Percentiles rank a stretch among this genome's conserved stretches.
phyloP scores from a whole-genome alignment of 2,797 vertebrate genomes.

The Phyllotis vaccarum region DNA sequence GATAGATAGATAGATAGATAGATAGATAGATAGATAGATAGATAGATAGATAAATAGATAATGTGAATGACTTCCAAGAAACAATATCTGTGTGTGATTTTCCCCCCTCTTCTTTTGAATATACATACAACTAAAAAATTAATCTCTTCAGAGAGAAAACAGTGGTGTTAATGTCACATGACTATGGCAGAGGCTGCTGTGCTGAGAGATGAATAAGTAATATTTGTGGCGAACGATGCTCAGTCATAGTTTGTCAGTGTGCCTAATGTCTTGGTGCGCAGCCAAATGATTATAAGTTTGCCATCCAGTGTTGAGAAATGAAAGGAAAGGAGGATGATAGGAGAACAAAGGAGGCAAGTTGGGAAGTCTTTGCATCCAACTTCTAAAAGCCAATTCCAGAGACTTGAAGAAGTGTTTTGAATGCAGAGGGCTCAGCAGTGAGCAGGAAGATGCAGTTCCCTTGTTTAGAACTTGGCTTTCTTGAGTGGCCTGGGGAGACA shows the following conservation, averaged over 20 bases:
- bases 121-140: background rate
- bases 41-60: too few species aligned
- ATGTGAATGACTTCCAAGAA: background rate
- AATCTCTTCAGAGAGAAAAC: slow-evolving; percentile 1
- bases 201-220: background rate
- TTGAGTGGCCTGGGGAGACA: slow-evolving; percentile 26
- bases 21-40: too few species aligned
- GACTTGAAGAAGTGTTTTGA: slow-evolving; percentile 21
- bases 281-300: slow-evolving; percentile 17
- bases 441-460: background rate
- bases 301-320: background rate
- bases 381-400: background rate
- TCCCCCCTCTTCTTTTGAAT: background rate
- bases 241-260: background rate
- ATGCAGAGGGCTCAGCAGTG: background rate
- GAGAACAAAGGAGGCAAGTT: background rate
- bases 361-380: background rate
- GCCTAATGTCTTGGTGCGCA: background rate
- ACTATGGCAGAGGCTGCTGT: background rate
- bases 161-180: background rate
- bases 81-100: background rate
- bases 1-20: too few species aligned
- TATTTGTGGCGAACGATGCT: background rate
- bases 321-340: background rate
- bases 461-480: slow-evolving; percentile 59